These are phyloP conservation scores for Drosophila tanythrix DNA, from an alignment of 2,888 invertebrate species.

Conservation along the genomic window DNA sequence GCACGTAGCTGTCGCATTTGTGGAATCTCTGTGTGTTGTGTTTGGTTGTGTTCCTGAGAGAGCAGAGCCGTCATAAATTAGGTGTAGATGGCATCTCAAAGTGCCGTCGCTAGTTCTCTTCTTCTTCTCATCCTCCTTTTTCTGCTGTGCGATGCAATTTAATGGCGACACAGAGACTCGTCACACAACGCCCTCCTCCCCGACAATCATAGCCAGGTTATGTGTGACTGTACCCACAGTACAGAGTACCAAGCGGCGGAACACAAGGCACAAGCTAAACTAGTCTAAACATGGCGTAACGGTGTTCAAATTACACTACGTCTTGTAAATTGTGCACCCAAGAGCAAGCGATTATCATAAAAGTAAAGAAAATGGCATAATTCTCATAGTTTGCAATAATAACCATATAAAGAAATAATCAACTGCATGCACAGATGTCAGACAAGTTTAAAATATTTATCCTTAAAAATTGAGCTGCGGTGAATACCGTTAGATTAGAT, in stretches of 20 bases:
- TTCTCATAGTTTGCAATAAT: conserved; percentile 14
- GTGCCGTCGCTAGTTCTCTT: conserved; percentile 50
- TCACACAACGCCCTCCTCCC: conserved; percentile 17
- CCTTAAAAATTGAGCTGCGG: background rate
- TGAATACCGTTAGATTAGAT: background rate
- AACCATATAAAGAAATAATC: background rate
- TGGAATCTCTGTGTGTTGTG: conserved; percentile 57
- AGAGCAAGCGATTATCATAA: conserved; percentile 10
- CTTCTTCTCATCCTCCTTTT: conserved; percentile 17
- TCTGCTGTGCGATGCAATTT: conserved; percentile 36
- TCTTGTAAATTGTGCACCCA: background rate
- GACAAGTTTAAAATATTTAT: background rate
- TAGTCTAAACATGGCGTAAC: conserved; percentile 4
- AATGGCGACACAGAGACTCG: conserved; percentile 39
- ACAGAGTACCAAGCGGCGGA: background rate
- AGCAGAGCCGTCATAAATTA: conserved; percentile 69
- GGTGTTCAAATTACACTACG: background rate
- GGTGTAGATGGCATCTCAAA: conserved; percentile 77
- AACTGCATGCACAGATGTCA: background rate
- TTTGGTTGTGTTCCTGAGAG: conserved; percentile 28
- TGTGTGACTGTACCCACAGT: conserved; percentile 35
- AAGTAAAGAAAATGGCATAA: conserved; percentile 19
- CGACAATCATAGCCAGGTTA: conserved; percentile 15
- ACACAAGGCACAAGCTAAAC: conserved; percentile 16
- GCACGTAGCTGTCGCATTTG: conserved; percentile 67